Base-by-base conservation (phyloP, 2,888 invertebrate genomes). In the Melieria crassipennis region DNA sequence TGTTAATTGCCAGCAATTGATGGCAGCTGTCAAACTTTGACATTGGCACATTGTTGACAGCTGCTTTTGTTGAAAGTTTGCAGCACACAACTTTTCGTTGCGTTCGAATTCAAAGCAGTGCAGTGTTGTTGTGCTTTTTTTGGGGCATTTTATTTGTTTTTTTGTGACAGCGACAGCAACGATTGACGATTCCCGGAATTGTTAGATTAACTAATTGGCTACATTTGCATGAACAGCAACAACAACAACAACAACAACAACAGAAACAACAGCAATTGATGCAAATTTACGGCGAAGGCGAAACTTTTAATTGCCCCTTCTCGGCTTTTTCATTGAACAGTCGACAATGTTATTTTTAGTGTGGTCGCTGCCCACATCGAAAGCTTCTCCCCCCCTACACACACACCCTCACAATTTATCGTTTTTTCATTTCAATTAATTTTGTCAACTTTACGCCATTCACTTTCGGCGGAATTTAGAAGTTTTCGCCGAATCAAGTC, bases 191-290 rank as follows among this genome's bases (percentile, higher is more conserved):
- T 82, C 83, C 79, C 73, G 79, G 83, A 82, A 82, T 77, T 79
- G 81, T 81, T 82, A 79, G 81, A 82, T 79, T 82, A 80, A 77
- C 80, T 82, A 82, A 82, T 82, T 83, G 82, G 63, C 72, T 71
- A 62, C 69, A 65, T 60, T 71, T 73, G 66, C 63, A 63, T 13
- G 46, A 16, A 42, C 64, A 52, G 52, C 30, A 30, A 30, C 30
- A 30, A 30, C 30, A 16, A 16, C 1, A 16, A 16, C 10, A 52
- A 16, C 42, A 42, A 10, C 0, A 30, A 48, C 47, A 43, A 42
- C 30, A 30, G 48, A n/a, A n/a, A n/a, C 43, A 43, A 4, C 11
- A 30, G 58, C 5, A 69, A 61, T 69, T 55, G 61, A 61, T 45
- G 30, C 62, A 62, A 69, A 62, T 69, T 47, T 45, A 46, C 55